Conservation (phyloP, 2,888 invertebrate species). For the Caenorhabditis panamensis region DNA sequence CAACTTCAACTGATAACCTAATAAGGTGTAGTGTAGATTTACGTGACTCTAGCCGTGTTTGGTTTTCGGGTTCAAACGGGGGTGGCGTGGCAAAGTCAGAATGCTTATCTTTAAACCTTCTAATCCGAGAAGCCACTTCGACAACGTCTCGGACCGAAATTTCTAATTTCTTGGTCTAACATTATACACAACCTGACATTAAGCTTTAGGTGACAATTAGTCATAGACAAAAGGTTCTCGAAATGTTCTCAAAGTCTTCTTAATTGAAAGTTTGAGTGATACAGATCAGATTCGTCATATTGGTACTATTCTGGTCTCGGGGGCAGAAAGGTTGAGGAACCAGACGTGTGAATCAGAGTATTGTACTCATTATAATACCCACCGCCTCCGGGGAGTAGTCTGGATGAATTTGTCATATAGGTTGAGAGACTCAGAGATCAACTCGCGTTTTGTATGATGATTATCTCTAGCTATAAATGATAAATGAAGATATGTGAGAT, state of each 20-base stretch:
- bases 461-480: too few species aligned
- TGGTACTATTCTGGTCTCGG: too few species aligned
- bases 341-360: slow-evolving; percentile 17
- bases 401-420: slow-evolving; percentile 30
- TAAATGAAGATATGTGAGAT: too few species aligned
- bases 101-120: background rate
- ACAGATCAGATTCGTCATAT: background rate
- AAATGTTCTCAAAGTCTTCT: slow-evolving; percentile 4
- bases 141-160: too few species aligned
- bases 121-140: slow-evolving; percentile 4
- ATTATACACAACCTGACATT: background rate
- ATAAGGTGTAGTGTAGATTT: background rate
- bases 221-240: background rate
- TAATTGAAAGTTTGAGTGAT: background rate
- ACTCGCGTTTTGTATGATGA: background rate
- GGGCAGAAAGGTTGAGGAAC: slow-evolving; percentile 12
- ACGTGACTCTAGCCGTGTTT: background rate
- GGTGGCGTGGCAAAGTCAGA: background rate
- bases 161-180: background rate
- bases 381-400: background rate
- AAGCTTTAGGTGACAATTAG: background rate
- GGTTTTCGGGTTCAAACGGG: background rate
- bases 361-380: slow-evolving; percentile 28
- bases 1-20: too few species aligned
- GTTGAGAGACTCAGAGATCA: background rate